Percentiles rank a stretch among this genome's conserved stretches.
These are phyloP conservation scores for Campylomormyrus tamandua DNA, from an alignment of 2,113 vertebrate genomes.

Conservation along the genomic window DNA sequence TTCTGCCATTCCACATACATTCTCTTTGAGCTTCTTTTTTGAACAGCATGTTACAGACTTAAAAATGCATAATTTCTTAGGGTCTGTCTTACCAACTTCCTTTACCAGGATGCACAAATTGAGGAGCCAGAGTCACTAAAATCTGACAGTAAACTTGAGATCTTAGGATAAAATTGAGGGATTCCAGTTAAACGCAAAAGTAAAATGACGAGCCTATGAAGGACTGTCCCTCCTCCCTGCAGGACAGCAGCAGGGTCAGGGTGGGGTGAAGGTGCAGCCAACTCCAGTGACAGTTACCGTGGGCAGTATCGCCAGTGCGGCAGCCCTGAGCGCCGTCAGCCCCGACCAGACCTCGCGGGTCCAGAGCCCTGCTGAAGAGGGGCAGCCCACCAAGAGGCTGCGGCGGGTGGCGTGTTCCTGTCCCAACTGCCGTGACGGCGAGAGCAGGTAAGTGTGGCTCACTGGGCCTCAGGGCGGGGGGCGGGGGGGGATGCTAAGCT, in stretches of 20 bases:
- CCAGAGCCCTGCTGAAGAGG: slow-evolving; percentile 89
- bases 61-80: neutral
- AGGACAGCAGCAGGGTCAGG: slow-evolving; percentile 93
- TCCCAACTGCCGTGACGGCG: slow-evolving; percentile 96
- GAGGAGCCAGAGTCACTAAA: neutral
- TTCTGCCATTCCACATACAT: neutral
- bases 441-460: slow-evolving; percentile 73
- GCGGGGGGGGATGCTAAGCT: too few relatives aligned
- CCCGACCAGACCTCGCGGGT: slow-evolving; percentile 90
- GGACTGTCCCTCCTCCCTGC: neutral
- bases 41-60: neutral
- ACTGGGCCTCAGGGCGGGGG: neutral
- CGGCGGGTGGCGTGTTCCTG: slow-evolving; percentile 94
- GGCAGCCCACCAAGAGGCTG: slow-evolving; percentile 85
- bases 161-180: neutral
- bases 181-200: neutral
- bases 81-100: neutral
- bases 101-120: neutral
- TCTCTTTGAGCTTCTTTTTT: neutral
- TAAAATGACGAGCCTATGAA: neutral
- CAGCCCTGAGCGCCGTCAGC: slow-evolving; percentile 79
- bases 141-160: neutral
- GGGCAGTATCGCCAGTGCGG: slow-evolving; percentile 79
- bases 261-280: slow-evolving; percentile 85
- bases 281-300: slow-evolving; percentile 87